These are phyloP conservation scores for Zoanthus sociatus DNA, from an alignment of 92 coral and sea anemone genomes.

Conservation along the genomic window DNA sequence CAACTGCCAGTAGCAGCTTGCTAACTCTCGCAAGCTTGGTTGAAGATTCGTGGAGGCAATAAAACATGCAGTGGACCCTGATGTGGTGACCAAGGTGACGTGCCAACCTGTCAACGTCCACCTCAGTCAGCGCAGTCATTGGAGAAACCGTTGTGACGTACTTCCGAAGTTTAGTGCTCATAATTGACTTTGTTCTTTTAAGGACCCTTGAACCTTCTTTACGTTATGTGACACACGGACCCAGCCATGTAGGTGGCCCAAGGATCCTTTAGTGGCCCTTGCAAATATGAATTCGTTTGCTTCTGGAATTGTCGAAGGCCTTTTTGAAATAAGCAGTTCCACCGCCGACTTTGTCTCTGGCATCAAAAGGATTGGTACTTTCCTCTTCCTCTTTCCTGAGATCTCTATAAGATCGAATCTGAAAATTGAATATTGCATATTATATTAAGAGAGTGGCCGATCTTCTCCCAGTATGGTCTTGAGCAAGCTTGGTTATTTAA, in stretches of 20 bases:
- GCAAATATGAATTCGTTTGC: neutral
- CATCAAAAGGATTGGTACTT: too few species aligned
- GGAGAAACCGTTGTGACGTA: slow-evolving; percentile 65
- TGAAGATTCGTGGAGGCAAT: slow-evolving; percentile 59
- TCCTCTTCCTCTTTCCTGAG: too few species aligned
- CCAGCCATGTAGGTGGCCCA: neutral
- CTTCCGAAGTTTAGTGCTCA: slow-evolving; percentile 40
- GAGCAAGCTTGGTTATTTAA: too few species aligned
- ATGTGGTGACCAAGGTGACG: slow-evolving; percentile 5
- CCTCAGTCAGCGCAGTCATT: slow-evolving; percentile 53
- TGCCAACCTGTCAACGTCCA: slow-evolving; percentile 68
- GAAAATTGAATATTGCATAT: too few species aligned
- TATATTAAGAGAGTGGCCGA: too few species aligned
- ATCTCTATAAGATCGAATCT: too few species aligned
- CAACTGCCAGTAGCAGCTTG: slow-evolving; percentile 66
- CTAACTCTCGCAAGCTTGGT: slow-evolving; percentile 66
- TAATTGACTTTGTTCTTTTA: too few species aligned
- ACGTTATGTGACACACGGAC: too few species aligned
- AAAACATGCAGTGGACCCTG: neutral
- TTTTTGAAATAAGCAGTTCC: neutral
- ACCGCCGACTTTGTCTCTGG: too few species aligned
- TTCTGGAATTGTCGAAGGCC: neutral
- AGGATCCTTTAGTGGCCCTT: neutral
- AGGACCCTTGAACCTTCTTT: too few species aligned
- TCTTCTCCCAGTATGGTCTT: too few species aligned